Conservation (phyloP, 2,888 invertebrate genomes). For the Callyntrura sp. region DNA sequence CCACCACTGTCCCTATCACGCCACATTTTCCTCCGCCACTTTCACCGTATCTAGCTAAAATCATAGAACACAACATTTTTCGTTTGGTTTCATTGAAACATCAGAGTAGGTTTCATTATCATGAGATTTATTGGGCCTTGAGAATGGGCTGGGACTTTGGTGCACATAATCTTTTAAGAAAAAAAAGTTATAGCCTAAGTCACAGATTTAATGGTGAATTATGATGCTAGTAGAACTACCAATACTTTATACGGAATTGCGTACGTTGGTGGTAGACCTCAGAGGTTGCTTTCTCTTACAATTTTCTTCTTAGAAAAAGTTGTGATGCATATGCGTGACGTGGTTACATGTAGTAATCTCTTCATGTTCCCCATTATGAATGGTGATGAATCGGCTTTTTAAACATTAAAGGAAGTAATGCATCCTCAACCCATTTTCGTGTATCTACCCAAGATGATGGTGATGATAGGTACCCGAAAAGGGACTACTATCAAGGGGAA, state of each 20-base stretch:
- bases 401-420: conserved; percentile 10
- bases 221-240: too few relatives aligned
- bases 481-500: not conserved
- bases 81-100: not conserved
- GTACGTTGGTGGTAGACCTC: too few relatives aligned
- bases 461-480: not conserved
- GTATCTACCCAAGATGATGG: not conserved
- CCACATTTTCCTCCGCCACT: too few relatives aligned
- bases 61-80: too few relatives aligned
- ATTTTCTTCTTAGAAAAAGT: not conserved
- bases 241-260: too few relatives aligned
- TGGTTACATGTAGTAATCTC: not conserved
- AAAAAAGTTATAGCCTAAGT: too few relatives aligned
- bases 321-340: too few relatives aligned
- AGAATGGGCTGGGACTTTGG: not conserved
- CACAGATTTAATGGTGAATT: too few relatives aligned
- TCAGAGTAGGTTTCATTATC: conserved; percentile 27
- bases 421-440: not conserved
- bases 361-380: not conserved
- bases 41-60: too few relatives aligned
- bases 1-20: too few relatives aligned
- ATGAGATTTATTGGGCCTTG: conserved; percentile 49
- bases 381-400: conserved; percentile 26
- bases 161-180: too few relatives aligned
- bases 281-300: not conserved